Conservation (phyloP, 2,797 vertebrate genomes). For the Characodon lateralis region DNA sequence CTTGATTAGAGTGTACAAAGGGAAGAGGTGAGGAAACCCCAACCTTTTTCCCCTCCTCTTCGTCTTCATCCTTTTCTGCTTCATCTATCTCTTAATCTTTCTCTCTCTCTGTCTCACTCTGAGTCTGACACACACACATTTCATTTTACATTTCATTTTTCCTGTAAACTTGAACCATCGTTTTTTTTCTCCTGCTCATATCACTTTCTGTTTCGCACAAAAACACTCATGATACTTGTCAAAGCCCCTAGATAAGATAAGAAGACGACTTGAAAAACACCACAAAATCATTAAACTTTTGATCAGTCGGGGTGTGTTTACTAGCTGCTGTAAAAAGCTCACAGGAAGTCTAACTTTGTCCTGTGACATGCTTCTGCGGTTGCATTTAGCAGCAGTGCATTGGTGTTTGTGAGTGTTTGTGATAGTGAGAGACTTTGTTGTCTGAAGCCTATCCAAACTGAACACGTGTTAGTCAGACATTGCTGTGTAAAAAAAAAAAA, state of each 20-base stretch:
- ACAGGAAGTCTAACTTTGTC: slow-evolving; percentile 43
- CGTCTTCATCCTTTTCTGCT: slow-evolving; percentile 40
- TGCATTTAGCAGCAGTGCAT: slow-evolving; percentile 10
- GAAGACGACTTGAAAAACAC: background rate
- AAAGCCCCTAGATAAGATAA: slow-evolving; percentile 11
- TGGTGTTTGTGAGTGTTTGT: slow-evolving; percentile 22
- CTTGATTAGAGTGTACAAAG: slow-evolving; percentile 54
- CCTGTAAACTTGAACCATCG: slow-evolving; percentile 36
- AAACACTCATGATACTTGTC: background rate
- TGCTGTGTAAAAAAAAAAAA: slow-evolving; percentile 32
- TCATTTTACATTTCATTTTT: slow-evolving; percentile 35
- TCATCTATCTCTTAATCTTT: slow-evolving; percentile 30
- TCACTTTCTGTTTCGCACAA: slow-evolving; percentile 33
- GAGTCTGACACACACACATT: slow-evolving; percentile 31
- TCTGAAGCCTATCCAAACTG: slow-evolving; percentile 14
- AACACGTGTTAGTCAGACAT: slow-evolving; percentile 32
- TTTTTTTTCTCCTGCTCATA: slow-evolving; percentile 3
- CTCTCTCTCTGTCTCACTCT: slow-evolving; percentile 27
- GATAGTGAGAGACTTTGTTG: slow-evolving; percentile 8
- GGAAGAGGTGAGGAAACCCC: slow-evolving; percentile 63
- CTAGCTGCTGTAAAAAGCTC: slow-evolving; percentile 30
- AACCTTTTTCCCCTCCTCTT: slow-evolving; percentile 43
- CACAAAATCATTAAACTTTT: slow-evolving; percentile 12
- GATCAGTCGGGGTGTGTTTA: background rate
- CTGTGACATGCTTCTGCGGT: slow-evolving; percentile 32